A percentile compares a stretch with the other conserved stretches of the same genome.
Evolutionary conservation across 1,140 invertebrate genomes (phyloP).

Genomic region (Drosophila nigrodunni): DNA sequence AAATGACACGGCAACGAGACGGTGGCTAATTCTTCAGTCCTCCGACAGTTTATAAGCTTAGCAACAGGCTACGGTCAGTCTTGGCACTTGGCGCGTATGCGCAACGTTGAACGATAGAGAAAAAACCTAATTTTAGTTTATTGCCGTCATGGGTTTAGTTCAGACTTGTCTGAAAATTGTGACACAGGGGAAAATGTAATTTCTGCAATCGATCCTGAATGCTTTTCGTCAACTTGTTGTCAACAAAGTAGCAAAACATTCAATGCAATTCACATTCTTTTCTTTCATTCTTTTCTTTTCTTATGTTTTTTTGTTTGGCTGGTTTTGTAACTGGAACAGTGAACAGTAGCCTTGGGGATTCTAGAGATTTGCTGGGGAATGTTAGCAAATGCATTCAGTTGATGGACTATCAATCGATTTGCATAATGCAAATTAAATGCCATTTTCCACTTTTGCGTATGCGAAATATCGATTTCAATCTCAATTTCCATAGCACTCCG

Average conservation of each 20-base stretch:
- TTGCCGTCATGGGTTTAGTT: slow-evolving; percentile 33
- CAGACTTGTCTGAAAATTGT: not conserved
- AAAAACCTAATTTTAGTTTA: slow-evolving; percentile 48
- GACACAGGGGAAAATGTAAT: slow-evolving; percentile 17
- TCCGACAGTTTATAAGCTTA: slow-evolving; percentile 7
- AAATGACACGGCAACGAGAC: slow-evolving; percentile 9
- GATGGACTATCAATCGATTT: slow-evolving; percentile 36
- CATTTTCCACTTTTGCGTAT: slow-evolving; percentile 1
- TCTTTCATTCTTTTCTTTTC: not conserved
- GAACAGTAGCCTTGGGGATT: slow-evolving; percentile 12
- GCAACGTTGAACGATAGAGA: slow-evolving; percentile 11
- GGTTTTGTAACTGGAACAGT: slow-evolving; percentile 9
- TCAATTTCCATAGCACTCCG: slow-evolving; percentile 20
- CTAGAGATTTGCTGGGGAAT: not conserved
- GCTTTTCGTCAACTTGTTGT: slow-evolving; percentile 14
- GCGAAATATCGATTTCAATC: slow-evolving; percentile 25
- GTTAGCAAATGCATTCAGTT: slow-evolving; percentile 15
- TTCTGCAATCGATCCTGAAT: slow-evolving; percentile 11
- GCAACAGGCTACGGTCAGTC: slow-evolving; percentile 9
- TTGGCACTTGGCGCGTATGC: slow-evolving; percentile 34
- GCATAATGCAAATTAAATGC: slow-evolving; percentile 54
- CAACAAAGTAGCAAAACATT: slow-evolving; percentile 7
- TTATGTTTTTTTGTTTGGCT: slow-evolving; percentile 6
- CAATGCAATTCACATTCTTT: slow-evolving; percentile 1
- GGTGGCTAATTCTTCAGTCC: slow-evolving; percentile 9